Evolutionary conservation across 1,140 invertebrate species (phyloP).

Genomic region (Eueides isabella): DNA sequence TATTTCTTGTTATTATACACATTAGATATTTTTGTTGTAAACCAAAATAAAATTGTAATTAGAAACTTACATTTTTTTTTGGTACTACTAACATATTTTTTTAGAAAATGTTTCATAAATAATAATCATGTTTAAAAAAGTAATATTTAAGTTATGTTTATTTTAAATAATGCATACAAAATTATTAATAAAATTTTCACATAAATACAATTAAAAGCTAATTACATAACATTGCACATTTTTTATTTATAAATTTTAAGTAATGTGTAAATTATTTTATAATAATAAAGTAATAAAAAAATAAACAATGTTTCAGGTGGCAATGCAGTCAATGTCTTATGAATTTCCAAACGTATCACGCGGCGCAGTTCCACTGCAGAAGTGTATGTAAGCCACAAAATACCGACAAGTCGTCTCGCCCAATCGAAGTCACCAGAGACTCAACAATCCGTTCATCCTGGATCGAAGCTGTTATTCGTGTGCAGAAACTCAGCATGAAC

Average conservation of each 20-base stretch:
- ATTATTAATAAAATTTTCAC: too few species aligned
- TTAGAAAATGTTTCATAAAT: too few species aligned
- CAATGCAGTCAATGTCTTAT: conserved; percentile 57
- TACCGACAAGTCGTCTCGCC: conserved; percentile 42
- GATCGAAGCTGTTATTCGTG: conserved; percentile 51
- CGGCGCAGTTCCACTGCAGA: conserved; percentile 69
- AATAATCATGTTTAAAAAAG: too few species aligned
- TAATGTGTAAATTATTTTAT: too few species aligned
- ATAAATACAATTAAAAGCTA: too few species aligned
- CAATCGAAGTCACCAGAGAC: conserved; percentile 55
- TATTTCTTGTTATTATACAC: neutral
- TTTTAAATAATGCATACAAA: too few species aligned
- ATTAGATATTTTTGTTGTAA: neutral
- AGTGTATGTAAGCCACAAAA: conserved; percentile 44
- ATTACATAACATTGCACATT: too few species aligned
- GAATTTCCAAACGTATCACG: conserved; percentile 65
- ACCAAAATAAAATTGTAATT: too few species aligned
- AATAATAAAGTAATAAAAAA: neutral
- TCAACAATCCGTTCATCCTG: conserved; percentile 51
- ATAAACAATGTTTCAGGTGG: conserved; percentile 51
- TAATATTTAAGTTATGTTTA: too few species aligned
- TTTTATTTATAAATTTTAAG: too few species aligned
- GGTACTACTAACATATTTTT: too few species aligned
- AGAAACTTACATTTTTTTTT: too few species aligned
- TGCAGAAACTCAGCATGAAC: conserved; percentile 53